phyloP scores from a whole-genome alignment of 2,888 invertebrate genomes.

The Atethmia centrago region DNA sequence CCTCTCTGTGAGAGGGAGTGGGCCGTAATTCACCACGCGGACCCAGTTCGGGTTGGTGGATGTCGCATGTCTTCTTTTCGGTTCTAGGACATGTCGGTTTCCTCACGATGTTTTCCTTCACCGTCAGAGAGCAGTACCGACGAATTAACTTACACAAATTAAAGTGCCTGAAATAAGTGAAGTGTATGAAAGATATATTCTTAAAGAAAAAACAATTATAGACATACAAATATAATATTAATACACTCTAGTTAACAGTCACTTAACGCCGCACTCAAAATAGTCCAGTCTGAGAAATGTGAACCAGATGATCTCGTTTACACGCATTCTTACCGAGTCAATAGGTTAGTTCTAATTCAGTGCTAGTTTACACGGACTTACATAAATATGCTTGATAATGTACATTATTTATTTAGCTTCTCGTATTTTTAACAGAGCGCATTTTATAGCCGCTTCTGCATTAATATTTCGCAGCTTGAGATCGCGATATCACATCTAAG shows the following conservation, averaged over 20 bases:
- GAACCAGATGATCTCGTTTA: constrained; percentile 35
- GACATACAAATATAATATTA: background rate
- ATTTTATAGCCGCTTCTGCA: background rate
- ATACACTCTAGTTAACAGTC: constrained; percentile 27
- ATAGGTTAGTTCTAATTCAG: constrained; percentile 54
- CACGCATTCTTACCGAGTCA: constrained; percentile 55
- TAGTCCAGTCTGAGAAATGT: constrained; percentile 13
- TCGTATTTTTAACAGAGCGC: background rate
- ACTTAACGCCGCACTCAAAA: constrained; percentile 35
- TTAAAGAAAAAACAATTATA: too few relatives aligned
- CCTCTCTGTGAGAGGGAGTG: too few relatives aligned
- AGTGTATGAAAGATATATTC: background rate
- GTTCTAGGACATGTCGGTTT: too few relatives aligned
- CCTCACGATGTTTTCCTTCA: too few relatives aligned
- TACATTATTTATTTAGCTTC: constrained; percentile 31
- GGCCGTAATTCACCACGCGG: too few relatives aligned
- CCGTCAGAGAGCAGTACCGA: too few relatives aligned
- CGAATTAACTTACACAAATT: too few relatives aligned
- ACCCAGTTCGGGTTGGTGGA: too few relatives aligned
- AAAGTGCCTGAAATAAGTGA: too few relatives aligned
- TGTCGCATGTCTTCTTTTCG: too few relatives aligned
- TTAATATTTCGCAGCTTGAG: constrained; percentile 7
- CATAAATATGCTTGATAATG: constrained; percentile 30
- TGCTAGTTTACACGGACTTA: constrained; percentile 15
- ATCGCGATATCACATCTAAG: background rate